Base-by-base conservation (phyloP, 1,140 invertebrate genomes). In the Lepidurus packardi region DNA sequence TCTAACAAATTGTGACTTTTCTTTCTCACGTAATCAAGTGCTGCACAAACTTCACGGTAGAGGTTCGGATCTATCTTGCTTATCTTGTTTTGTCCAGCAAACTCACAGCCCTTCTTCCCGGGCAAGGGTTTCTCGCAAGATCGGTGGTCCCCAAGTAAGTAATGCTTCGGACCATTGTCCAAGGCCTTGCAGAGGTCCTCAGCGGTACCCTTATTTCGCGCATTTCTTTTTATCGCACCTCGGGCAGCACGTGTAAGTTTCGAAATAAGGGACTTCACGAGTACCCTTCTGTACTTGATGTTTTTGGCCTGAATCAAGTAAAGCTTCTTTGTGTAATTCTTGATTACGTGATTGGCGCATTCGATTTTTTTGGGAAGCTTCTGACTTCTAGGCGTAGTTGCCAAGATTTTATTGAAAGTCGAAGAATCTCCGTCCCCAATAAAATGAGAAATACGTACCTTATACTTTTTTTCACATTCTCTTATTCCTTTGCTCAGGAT, bases 1-100 rank as follows among this genome's bases (percentile, higher is more conserved):
- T 77, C 76, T 16, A 77, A 21, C 25, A 77, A 25, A 21, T 1
- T n/a, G 43, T 77, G 43, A 43, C 43, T 47, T 7, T 77, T 77
- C 45, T 34, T 77, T 47, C 24, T 16, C 6, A 77, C n/a, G 13
- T 34, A 34, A 10, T 77, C 25, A 45, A n/a, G 45, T 47, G 45
- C 1, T 47, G 45, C 4, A 47, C 45, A 5, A 47, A 47, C 9
- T 2, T 47, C 45, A 5, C 45, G 45, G 16, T 47, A 47, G 16
- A 47, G 45, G 9, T 47, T 47, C 1, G 45, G 45, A 5, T 47
- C 45, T 16, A 47, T 3, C 1, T 47, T 47, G 45, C 45, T 11
- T 1, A 11, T 47, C 4, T 47, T 47, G 1, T 16, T 10, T 47
- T 11, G 2, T 1, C 45, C 45, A 47, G 45, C 45, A 47, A 47